Evolutionary conservation across 1,140 invertebrate species (phyloP).

Genomic region (Lasaia peninsularis): DNA sequence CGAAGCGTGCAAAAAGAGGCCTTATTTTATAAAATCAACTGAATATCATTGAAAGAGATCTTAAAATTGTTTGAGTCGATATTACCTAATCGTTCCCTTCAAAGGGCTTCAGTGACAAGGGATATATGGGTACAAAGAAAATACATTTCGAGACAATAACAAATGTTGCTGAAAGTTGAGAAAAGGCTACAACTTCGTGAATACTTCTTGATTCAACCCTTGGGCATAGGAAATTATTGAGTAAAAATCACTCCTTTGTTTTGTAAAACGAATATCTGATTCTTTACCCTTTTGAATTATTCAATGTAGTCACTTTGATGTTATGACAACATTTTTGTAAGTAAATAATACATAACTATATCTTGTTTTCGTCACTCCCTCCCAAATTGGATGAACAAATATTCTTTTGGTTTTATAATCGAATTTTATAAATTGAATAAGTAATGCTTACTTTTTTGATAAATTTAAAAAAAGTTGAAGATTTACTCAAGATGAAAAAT

Average conservation of each 20-base stretch:
- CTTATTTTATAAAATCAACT: conserved; percentile 18
- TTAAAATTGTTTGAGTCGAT: conserved; percentile 9
- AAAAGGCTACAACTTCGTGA: conserved; percentile 30
- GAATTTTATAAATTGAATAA: too few species aligned
- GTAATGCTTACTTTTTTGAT: too few species aligned
- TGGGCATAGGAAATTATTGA: conserved; percentile 30
- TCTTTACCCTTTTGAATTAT: conserved; percentile 15
- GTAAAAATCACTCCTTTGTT: conserved; percentile 23
- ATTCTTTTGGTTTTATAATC: too few species aligned
- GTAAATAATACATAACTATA: too few species aligned
- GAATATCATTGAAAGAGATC: neutral
- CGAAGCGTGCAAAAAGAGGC: conserved; percentile 19
- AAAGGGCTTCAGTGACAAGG: conserved; percentile 21
- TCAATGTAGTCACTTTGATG: neutral
- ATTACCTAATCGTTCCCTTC: conserved; percentile 25
- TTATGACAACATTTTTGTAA: too few species aligned
- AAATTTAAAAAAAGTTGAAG: too few species aligned
- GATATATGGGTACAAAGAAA: conserved; percentile 26
- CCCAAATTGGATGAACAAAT: too few species aligned
- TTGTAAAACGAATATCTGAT: conserved; percentile 20
- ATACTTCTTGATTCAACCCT: conserved; percentile 30
- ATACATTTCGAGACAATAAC: conserved; percentile 24
- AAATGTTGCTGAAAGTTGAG: conserved; percentile 22
- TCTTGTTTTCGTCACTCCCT: too few species aligned
- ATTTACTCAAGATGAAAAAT: too few species aligned